Evolutionary conservation across 1,140 invertebrate species (phyloP), one percentile per base, ranked within the genome.

Genomic region (Pseudomyrmex concolor): DNA sequence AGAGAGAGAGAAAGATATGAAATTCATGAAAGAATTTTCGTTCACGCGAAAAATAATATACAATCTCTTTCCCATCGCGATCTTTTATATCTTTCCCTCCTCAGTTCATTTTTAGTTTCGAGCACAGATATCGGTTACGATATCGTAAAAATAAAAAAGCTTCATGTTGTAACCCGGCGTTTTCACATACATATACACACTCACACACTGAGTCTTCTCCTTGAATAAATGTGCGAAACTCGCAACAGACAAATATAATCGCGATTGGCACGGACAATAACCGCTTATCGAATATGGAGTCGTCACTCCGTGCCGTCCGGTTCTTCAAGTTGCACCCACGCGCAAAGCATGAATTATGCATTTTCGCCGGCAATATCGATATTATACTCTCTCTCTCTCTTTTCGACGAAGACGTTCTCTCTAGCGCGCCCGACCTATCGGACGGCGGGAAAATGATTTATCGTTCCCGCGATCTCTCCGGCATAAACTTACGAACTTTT

Each of bases 281-380:
- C 54, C 13, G 76, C 10, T 78, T 68, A 78, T 78, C 76, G 54
- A 15, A 68, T 34, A 34, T 59, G 10, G 74, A 77, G 51, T 78
- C 64, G 54, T 78, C 43, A 10, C 19, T 19, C 51, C 51, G 34
- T 15, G 34, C 25, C 64, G 22, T 57, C 7, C 51, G 17, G 72
- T 62, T 55, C 25, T 34, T 34, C 19, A 13, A 34, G 34, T 34
- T 34, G 19, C 17, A 25, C 64, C 48, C 51, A 17, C 25, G 82
- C 59, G 70, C 83, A 54, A 62, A n/a, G 22, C 22, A 85, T 85
- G 84, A 86, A 86, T 86, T 85, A 85, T 86, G 63, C 64, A 86
- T 82, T 67, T 34, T 64, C 12, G 48, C 34, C 45, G 48, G 17
- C 50, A 71, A 55, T 55, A 85, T 86, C 83, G 70, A 86, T 72